Conservation (phyloP, 92 coral and sea anemone genomes). For the Phymanthus crucifer region DNA sequence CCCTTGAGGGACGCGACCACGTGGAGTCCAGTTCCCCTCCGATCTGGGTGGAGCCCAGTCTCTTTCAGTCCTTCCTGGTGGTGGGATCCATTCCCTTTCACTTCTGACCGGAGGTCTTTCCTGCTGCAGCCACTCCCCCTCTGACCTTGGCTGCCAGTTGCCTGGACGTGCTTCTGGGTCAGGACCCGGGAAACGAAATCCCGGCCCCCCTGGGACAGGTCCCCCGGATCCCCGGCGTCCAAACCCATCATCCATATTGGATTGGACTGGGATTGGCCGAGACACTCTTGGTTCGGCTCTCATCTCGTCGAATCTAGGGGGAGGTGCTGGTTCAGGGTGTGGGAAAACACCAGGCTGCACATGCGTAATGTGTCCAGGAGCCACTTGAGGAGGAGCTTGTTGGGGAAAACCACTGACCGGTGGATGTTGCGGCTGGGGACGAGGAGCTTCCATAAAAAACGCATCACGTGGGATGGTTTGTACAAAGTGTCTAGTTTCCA, state of each 20-base stretch:
- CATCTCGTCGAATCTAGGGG: slow-evolving; percentile 81
- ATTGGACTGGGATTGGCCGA: slow-evolving; percentile 73
- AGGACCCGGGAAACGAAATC: slow-evolving; percentile 80
- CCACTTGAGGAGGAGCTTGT: slow-evolving; percentile 75
- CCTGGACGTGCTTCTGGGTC: slow-evolving; percentile 73
- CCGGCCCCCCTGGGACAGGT: slow-evolving; percentile 69
- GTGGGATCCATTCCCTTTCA: slow-evolving; percentile 96
- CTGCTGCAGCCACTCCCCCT: slow-evolving; percentile 84
- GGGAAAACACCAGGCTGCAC: slow-evolving; percentile 74
- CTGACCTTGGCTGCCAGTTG: slow-evolving; percentile 81
- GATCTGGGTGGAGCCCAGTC: slow-evolving; percentile 91
- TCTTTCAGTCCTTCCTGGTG: slow-evolving; percentile 84
- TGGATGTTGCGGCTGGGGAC: slow-evolving; percentile 76
- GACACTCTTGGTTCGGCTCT: slow-evolving; percentile 60
- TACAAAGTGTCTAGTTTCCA: slow-evolving; percentile 76
- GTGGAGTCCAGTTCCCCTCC: slow-evolving; percentile 77
- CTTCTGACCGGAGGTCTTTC: slow-evolving; percentile 86
- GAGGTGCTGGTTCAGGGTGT: slow-evolving; percentile 80
- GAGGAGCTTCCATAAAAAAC: slow-evolving; percentile 80
- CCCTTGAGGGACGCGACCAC: slow-evolving; percentile 76
- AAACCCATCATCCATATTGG: slow-evolving; percentile 79
- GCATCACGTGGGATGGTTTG: slow-evolving; percentile 75
- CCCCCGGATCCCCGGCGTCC: slow-evolving; percentile 71
- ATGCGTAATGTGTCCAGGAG: slow-evolving; percentile 70
- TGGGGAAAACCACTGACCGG: slow-evolving; percentile 81